phyloP scores from a whole-genome alignment of 2,888 invertebrate species.

The Caenorhabditis auriculariae region DNA sequence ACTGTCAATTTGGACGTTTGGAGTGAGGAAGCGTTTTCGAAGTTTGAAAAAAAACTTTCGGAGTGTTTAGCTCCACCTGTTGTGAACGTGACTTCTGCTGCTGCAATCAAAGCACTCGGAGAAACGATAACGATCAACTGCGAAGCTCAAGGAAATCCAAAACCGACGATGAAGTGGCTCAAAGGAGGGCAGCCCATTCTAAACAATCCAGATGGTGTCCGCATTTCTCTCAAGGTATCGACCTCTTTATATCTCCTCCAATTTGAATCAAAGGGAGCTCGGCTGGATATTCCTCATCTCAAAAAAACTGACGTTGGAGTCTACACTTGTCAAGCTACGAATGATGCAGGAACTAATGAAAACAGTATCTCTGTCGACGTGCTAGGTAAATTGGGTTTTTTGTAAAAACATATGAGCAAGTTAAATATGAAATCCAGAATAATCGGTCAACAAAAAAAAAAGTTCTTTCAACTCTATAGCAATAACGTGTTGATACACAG shows the following conservation, averaged over 20 bases:
- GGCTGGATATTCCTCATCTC: constrained; percentile 59
- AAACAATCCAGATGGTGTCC: constrained; percentile 48
- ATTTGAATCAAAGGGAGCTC: constrained; percentile 29
- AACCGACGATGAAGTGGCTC: constrained; percentile 63
- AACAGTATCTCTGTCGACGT: constrained; percentile 70
- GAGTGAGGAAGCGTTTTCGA: constrained; percentile 31
- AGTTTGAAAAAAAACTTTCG: background rate
- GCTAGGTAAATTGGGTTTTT: constrained; percentile 66
- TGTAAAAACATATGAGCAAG: background rate
- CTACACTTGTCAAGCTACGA: constrained; percentile 70
- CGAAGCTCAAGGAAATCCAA: constrained; percentile 65
- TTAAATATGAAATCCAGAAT: background rate
- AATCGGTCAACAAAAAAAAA: background rate
- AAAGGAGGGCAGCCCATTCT: constrained; percentile 69
- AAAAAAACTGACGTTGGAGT: constrained; percentile 69
- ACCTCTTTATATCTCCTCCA: background rate
- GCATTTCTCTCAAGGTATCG: constrained; percentile 43
- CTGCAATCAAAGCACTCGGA: constrained; percentile 59
- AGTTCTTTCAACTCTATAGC: background rate
- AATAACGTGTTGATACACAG: constrained; percentile 34
- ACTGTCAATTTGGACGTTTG: constrained; percentile 58
- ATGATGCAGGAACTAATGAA: constrained; percentile 69
- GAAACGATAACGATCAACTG: constrained; percentile 65
- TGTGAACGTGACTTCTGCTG: constrained; percentile 45
- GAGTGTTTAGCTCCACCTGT: constrained; percentile 53